Percentiles rank a stretch among this genome's conserved stretches.
These are phyloP conservation scores for Eucera pruinosa DNA, from an alignment of 2,888 invertebrate species.

Conservation along the genomic window DNA sequence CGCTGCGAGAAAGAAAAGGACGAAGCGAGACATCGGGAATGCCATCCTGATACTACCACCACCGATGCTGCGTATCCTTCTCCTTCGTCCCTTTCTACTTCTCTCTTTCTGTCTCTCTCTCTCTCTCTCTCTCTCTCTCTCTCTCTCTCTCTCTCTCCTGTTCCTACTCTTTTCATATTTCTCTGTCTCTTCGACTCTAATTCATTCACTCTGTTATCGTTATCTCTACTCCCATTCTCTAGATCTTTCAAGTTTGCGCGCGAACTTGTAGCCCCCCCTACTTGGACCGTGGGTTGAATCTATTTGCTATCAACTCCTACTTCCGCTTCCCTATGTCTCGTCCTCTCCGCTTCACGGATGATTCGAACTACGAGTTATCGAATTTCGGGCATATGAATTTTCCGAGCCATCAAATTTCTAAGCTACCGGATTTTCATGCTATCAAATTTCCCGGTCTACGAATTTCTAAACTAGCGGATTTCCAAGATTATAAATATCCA, in stretches of 20 bases:
- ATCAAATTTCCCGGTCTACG: too few species aligned
- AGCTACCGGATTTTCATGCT: too few species aligned
- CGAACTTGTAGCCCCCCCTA: too few species aligned
- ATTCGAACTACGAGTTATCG: too few species aligned
- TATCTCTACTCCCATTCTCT: not conserved
- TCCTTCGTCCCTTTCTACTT: slow-evolving; percentile 12
- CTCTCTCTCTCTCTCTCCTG: too few species aligned
- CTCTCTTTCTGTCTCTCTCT: not conserved
- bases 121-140: not conserved
- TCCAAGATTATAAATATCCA: too few species aligned
- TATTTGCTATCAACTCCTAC: not conserved
- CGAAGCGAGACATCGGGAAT: slow-evolving; percentile 47
- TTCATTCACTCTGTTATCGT: slow-evolving; percentile 18
- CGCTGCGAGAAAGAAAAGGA: slow-evolving; percentile 38
- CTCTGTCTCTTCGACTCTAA: not conserved
- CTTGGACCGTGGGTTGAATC: too few species aligned
- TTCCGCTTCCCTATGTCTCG: slow-evolving; percentile 14
- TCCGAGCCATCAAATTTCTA: too few species aligned
- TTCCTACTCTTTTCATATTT: not conserved
- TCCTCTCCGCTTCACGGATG: too few species aligned
- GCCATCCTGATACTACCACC: slow-evolving; percentile 47
- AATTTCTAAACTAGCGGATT: too few species aligned
- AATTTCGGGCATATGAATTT: too few species aligned
- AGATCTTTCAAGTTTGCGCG: not conserved
- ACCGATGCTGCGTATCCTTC: slow-evolving; percentile 12